A percentile compares a stretch with the other conserved stretches of the same genome.
Conservation (phyloP, 2,888 invertebrate genomes). For the Chironomus tentans region DNA sequence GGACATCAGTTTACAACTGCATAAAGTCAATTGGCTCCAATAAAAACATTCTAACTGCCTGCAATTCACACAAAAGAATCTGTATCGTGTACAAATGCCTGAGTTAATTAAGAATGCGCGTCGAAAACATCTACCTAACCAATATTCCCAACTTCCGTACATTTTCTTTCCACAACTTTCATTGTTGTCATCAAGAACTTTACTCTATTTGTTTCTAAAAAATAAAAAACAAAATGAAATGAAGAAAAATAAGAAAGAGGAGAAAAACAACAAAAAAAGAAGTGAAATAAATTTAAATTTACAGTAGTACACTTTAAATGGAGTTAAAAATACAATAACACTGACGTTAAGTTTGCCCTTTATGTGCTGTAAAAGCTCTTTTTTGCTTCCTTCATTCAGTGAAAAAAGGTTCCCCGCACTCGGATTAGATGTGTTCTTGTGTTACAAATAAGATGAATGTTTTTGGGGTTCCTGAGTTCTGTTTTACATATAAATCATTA, state of each 20-base stretch:
- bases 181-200: background rate
- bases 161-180: background rate
- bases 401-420: conserved; percentile 14
- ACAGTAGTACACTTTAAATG: background rate
- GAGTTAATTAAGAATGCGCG: too few species aligned
- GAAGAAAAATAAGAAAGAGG: background rate
- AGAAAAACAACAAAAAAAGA: background rate
- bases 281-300: background rate
- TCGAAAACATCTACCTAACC: too few species aligned
- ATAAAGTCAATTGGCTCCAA: too few species aligned
- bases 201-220: background rate
- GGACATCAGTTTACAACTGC: too few species aligned
- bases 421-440: conserved; percentile 24
- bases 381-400: background rate
- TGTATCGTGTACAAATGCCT: too few species aligned
- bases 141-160: background rate
- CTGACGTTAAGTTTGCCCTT: background rate
- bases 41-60: too few species aligned
- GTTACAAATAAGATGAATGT: conserved; percentile 27
- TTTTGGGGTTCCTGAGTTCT: conserved; percentile 11
- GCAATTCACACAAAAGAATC: too few species aligned
- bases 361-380: background rate
- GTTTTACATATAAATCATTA: conserved; percentile 26
- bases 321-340: background rate
- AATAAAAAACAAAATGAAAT: too few species aligned